Percentiles rank a stretch among this genome's conserved stretches.
These are phyloP conservation scores for Andricus quercusramuli DNA, from an alignment of 2,888 invertebrate genomes.

Conservation along the genomic window DNA sequence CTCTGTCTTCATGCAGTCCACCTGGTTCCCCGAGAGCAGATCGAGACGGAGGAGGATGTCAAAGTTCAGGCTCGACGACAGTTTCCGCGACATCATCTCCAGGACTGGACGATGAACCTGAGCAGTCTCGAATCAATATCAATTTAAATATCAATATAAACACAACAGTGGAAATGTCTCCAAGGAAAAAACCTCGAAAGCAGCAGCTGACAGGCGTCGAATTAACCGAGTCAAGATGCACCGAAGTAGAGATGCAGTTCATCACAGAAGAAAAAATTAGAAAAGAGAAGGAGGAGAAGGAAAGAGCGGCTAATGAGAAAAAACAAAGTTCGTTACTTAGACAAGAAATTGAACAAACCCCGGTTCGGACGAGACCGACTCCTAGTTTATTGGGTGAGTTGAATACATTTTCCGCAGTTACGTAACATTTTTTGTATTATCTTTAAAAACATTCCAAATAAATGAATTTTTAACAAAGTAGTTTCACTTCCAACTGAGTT, in stretches of 20 bases:
- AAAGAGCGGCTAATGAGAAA: conserved; percentile 57
- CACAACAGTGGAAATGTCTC: conserved; percentile 84
- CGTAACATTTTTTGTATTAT: no score
- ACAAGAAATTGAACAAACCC: conserved; percentile 63
- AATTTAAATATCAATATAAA: conserved; percentile 62
- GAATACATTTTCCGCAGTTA: background rate
- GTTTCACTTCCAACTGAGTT: no score
- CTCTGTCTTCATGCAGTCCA: conserved; percentile 71
- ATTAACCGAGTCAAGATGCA: conserved; percentile 72
- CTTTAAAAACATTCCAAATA: no score
- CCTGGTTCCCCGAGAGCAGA: conserved; percentile 74
- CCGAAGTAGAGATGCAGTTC: conserved; percentile 82
- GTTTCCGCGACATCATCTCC: conserved; percentile 93
- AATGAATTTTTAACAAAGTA: no score
- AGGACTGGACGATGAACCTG: conserved; percentile 83
- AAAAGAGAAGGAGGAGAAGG: conserved; percentile 77
- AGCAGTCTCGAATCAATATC: conserved; percentile 75
- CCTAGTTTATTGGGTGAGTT: conserved; percentile 71
- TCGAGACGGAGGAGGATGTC: conserved; percentile 75
- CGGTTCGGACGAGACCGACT: conserved; percentile 68
- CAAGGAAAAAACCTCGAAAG: conserved; percentile 95
- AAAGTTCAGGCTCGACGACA: conserved; percentile 89
- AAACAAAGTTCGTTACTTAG: conserved; percentile 61
- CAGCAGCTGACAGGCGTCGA: conserved; percentile 83
- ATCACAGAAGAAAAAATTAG: conserved; percentile 81